Conservation (phyloP, 2,797 vertebrate species). For the Mormyrus hasselquistii region DNA sequence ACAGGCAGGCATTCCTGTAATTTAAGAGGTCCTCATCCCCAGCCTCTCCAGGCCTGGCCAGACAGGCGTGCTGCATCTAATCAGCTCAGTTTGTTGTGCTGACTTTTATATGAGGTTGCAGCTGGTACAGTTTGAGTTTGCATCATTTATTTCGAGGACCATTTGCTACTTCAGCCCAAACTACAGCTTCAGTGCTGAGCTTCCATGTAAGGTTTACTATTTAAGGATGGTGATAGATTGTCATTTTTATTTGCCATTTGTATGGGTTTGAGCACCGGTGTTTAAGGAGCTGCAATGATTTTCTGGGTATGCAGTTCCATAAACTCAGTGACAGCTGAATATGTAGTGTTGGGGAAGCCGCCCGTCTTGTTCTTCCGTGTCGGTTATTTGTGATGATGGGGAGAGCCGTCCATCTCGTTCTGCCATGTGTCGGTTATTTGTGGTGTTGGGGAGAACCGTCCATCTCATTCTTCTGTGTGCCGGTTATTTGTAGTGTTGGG, state of each 20-base stretch:
- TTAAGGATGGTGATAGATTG: background rate
- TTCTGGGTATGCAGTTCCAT: constrained; percentile 63
- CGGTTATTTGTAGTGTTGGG: background rate
- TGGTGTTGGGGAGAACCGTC: background rate
- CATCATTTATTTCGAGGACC: background rate
- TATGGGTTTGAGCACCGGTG: background rate
- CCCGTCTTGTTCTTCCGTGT: background rate
- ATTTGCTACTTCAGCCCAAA: background rate
- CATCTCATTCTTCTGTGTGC: constrained; percentile 28
- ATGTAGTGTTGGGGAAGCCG: background rate
- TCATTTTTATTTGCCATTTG: background rate
- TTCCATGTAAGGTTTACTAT: constrained; percentile 42
- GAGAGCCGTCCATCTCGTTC: constrained; percentile 29
- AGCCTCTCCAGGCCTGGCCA: background rate
- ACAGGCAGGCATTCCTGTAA: background rate
- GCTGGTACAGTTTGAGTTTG: background rate
- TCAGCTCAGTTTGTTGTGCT: background rate
- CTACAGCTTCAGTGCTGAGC: constrained; percentile 10
- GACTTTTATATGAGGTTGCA: background rate
- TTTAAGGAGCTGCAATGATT: constrained; percentile 60
- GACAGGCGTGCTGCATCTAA: background rate
- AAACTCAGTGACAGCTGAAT: constrained; percentile 69
- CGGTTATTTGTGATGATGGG: background rate
- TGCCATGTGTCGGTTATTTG: background rate
- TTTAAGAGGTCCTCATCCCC: background rate